phyloP scores from a whole-genome alignment of 1,140 invertebrate species.

The Cataglyphis hispanica region DNA sequence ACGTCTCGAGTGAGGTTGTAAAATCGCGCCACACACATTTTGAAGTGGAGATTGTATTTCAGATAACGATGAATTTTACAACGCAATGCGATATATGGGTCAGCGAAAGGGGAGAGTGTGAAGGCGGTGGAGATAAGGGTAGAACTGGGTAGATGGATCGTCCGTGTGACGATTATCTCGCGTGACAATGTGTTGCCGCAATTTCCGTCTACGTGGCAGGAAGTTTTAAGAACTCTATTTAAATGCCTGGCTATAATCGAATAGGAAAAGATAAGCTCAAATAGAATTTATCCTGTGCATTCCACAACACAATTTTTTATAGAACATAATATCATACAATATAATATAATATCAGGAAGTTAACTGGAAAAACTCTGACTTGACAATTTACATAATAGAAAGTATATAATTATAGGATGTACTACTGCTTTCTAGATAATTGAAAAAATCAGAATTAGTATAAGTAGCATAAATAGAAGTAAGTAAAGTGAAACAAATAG shows the following conservation, averaged over 20 bases:
- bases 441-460: not conserved
- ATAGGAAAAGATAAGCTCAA: not conserved
- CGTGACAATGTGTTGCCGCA: slow-evolving; percentile 55
- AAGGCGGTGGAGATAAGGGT: slow-evolving; percentile 48
- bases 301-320: not conserved
- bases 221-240: slow-evolving; percentile 47
- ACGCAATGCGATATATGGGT: slow-evolving; percentile 53
- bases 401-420: slow-evolving; percentile 2
- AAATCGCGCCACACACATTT: slow-evolving; percentile 35
- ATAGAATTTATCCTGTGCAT: not conserved
- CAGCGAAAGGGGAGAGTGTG: slow-evolving; percentile 34
- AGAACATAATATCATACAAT: too few relatives aligned
- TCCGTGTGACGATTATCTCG: slow-evolving; percentile 57
- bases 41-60: slow-evolving; percentile 49
- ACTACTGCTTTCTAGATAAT: not conserved
- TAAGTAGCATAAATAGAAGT: not conserved
- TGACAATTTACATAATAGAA: not conserved
- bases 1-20: slow-evolving; percentile 9
- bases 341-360: not conserved
- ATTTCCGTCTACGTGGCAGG: slow-evolving; percentile 34
- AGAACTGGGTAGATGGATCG: slow-evolving; percentile 35
- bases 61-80: slow-evolving; percentile 59
- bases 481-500: not conserved
- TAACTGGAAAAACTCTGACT: not conserved
- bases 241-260: slow-evolving; percentile 19